Evolutionary conservation across 2,888 invertebrate genomes (phyloP).

Genomic region (Chrysolina americana): DNA sequence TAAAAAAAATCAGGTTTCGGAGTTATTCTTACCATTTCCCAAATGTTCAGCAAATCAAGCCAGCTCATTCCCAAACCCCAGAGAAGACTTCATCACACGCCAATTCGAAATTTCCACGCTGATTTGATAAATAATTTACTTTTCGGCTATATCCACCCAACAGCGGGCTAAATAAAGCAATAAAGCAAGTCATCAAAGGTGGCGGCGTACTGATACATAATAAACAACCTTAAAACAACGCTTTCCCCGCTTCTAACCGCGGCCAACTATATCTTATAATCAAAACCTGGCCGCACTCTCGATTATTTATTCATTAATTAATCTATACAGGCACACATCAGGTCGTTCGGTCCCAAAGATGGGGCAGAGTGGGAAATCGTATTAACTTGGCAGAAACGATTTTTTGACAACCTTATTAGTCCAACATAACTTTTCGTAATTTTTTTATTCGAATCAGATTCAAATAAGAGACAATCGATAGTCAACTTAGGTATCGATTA

Average conservation of each 20-base stretch:
- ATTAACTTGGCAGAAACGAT: neutral
- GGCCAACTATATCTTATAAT: slow-evolving; percentile 68
- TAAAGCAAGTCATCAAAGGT: slow-evolving; percentile 61
- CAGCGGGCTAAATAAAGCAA: slow-evolving; percentile 53
- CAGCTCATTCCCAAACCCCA: neutral
- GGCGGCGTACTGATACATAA: slow-evolving; percentile 64
- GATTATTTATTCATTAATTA: slow-evolving; percentile 71
- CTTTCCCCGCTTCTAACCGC: slow-evolving; percentile 56
- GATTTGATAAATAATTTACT: slow-evolving; percentile 42
- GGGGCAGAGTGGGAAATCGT: slow-evolving; percentile 27
- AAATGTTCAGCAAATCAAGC: neutral
- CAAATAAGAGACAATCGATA: too few relatives aligned
- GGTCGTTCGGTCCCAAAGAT: slow-evolving; percentile 38
- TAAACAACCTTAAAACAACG: slow-evolving; percentile 61
- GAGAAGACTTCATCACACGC: slow-evolving; percentile 27
- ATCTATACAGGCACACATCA: slow-evolving; percentile 63
- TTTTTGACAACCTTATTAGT: too few relatives aligned
- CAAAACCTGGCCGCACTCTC: slow-evolving; percentile 65
- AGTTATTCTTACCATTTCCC: neutral
- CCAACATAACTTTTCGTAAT: too few relatives aligned
- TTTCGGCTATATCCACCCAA: slow-evolving; percentile 41
- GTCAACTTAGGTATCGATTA: too few relatives aligned
- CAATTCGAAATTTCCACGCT: slow-evolving; percentile 43
- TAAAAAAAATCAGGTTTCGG: neutral
- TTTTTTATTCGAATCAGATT: too few relatives aligned